Base-by-base conservation (phyloP, 2,888 invertebrate species). In the Troides oblongomaculatus region DNA sequence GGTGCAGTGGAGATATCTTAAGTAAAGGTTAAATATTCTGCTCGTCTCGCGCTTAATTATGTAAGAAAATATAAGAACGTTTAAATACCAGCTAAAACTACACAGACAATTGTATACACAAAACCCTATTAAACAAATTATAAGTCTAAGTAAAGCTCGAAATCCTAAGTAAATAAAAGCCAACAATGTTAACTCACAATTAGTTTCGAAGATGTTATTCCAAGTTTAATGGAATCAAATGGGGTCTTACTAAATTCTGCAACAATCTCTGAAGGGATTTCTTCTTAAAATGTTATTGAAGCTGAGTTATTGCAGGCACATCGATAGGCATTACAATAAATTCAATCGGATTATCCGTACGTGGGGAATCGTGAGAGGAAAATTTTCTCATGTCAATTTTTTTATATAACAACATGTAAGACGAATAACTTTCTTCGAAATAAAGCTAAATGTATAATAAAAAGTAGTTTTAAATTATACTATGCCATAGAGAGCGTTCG, bases 311-410 rank as follows among this genome's bases (percentile, higher is more conserved):
- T 39, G 36, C 66, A 66, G 60, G 66, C 53, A 60, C 59, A 59
- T 59, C 50, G 62, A 66, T 56, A 66, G 66, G 53, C 62, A 66
- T 66, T 66, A 66, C 66, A 66, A 66, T 66, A 66, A 62, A 66
- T 66, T 66, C 66, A 66, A 66, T 66, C 62, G 62, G 66, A 66
- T 66, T 66, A 66, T 66, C 66, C 36, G 53, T 61, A 43, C 61
- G 62, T 43, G 66, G 53, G 36, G 56, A 66, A 66, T 18, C 62
- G 61, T 23, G 66, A 18, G 53, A 61, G 60, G 17, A 56, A 66
- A 61, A 66, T 56, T 62, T 56, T 25, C 56, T 62, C 36, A 56
- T 17, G 62, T 59, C 61, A 62, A 6, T 53, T 60, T 66, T 30
- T 60, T 59, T 25, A 12, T n/a, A 39, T 36, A 18, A 30, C 36